Percentiles rank a stretch among this genome's conserved stretches.
These are phyloP conservation scores for Prionailurus viverrinus DNA, from an alignment of 2,113 vertebrate genomes.

Conservation along the genomic window DNA sequence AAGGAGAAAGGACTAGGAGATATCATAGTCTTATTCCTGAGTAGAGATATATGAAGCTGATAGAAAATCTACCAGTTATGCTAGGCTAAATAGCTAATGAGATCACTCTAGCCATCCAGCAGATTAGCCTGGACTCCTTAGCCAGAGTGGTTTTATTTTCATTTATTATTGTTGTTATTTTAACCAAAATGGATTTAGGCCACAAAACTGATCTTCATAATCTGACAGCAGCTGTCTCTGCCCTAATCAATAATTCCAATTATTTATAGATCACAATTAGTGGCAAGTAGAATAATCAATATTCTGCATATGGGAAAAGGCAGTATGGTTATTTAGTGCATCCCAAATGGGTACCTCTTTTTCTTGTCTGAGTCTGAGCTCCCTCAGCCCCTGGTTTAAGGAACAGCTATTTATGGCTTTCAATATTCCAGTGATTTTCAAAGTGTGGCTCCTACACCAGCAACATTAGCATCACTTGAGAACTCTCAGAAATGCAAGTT, in stretches of 20 bases:
- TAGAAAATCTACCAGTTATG: not conserved
- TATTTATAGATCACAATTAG: not conserved
- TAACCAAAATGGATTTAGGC: not conserved
- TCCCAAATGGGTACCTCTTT: not conserved
- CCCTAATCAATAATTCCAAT: not conserved
- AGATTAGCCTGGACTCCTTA: not conserved
- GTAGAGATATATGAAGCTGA: not conserved
- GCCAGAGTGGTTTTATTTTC: not conserved
- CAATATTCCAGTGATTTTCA: not conserved
- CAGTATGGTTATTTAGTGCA: not conserved
- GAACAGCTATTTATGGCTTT: not conserved
- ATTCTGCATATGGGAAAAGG: not conserved
- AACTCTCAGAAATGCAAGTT: not conserved
- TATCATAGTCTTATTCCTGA: not conserved
- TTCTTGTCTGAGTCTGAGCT: not conserved
- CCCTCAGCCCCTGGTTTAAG: not conserved
- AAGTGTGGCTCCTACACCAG: not conserved
- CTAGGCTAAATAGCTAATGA: not conserved
- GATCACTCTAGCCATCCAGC: not conserved
- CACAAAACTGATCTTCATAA: slow-evolving; percentile 12
- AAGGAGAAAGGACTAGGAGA: not conserved
- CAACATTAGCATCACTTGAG: not conserved
- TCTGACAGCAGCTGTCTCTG: not conserved
- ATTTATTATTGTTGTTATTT: slow-evolving; percentile 7
- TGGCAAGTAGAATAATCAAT: not conserved